A percentile compares a stretch with the other conserved stretches of the same genome.
Conservation (phyloP, 2,797 vertebrate genomes). For the Coreius guichenoti region DNA sequence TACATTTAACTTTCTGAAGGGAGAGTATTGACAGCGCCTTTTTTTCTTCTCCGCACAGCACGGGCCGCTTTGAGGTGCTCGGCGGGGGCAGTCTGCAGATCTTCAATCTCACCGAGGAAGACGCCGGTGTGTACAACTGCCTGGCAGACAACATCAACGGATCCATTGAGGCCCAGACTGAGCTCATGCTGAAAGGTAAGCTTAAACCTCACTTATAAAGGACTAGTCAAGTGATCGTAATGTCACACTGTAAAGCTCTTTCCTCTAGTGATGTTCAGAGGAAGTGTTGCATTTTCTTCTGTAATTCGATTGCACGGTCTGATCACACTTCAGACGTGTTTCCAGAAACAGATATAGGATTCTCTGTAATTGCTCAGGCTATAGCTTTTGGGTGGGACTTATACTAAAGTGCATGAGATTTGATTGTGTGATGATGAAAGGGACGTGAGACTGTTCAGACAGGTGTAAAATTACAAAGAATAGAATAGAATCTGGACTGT, state of each 20-base stretch:
- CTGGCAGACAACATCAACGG: slow-evolving; percentile 83
- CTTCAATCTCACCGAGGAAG: slow-evolving; percentile 80
- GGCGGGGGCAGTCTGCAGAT: slow-evolving; percentile 87
- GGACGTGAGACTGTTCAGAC: slow-evolving; percentile 22
- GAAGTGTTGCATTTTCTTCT: slow-evolving; percentile 3
- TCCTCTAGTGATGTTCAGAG: background rate
- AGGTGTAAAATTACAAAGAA: slow-evolving; percentile 54
- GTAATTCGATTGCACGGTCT: slow-evolving; percentile 37
- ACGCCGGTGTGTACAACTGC: slow-evolving; percentile 88
- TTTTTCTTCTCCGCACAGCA: slow-evolving; percentile 63
- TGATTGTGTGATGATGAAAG: slow-evolving; percentile 49
- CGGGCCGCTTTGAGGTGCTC: slow-evolving; percentile 76
- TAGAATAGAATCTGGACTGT: slow-evolving; percentile 19
- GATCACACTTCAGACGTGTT: slow-evolving; percentile 26
- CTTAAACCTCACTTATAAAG: background rate
- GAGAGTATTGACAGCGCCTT: slow-evolving; percentile 38
- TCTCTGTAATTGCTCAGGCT: slow-evolving; percentile 1
- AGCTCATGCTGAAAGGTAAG: slow-evolving; percentile 90
- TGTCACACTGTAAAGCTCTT: background rate
- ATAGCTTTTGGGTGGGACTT: slow-evolving; percentile 2
- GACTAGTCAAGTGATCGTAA: background rate
- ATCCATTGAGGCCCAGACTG: slow-evolving; percentile 85
- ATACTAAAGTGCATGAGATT: slow-evolving; percentile 11
- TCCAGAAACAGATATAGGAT: slow-evolving; percentile 44
- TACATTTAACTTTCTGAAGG: slow-evolving; percentile 27